Conservation (phyloP, 2,113 vertebrate genomes). For the Larimichthys polyactis region DNA sequence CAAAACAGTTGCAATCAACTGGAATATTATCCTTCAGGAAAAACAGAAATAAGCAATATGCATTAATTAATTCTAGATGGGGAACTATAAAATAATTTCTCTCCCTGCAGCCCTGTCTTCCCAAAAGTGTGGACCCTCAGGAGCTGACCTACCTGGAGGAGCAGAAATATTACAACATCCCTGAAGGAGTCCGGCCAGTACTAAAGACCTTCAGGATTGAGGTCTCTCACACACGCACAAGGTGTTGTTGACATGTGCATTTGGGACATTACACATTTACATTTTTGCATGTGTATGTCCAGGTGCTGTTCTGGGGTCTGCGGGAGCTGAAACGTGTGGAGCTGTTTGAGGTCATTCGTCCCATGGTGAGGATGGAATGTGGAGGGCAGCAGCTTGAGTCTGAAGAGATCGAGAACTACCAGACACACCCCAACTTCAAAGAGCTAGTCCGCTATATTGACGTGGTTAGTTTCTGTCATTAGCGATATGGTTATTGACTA, state of each 20-base stretch:
- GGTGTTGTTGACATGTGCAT: background rate
- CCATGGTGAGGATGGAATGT: slow-evolving; percentile 92
- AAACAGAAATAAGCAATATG: background rate
- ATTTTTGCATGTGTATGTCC: slow-evolving; percentile 1
- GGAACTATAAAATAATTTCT: background rate
- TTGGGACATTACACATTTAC: background rate
- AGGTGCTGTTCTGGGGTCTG: slow-evolving; percentile 96
- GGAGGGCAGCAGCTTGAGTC: slow-evolving; percentile 91
- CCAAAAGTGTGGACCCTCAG: slow-evolving; percentile 87
- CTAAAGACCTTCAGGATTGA: slow-evolving; percentile 93
- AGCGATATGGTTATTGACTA: background rate
- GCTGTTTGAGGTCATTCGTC: slow-evolving; percentile 92
- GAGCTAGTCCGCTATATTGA: slow-evolving; percentile 89
- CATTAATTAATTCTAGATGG: background rate
- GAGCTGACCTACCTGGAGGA: slow-evolving; percentile 82
- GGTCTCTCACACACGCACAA: slow-evolving; percentile 68
- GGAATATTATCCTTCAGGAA: background rate
- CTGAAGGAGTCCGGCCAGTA: slow-evolving; percentile 87
- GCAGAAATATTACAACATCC: slow-evolving; percentile 86
- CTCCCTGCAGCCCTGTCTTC: slow-evolving; percentile 86
- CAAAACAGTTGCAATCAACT: background rate
- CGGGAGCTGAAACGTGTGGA: slow-evolving; percentile 91
- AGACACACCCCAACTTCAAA: slow-evolving; percentile 90
- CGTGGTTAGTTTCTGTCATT: slow-evolving; percentile 84
- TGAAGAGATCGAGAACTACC: slow-evolving; percentile 89